Conservation (phyloP, 1,140 invertebrate genomes). For the Homarus americanus region DNA sequence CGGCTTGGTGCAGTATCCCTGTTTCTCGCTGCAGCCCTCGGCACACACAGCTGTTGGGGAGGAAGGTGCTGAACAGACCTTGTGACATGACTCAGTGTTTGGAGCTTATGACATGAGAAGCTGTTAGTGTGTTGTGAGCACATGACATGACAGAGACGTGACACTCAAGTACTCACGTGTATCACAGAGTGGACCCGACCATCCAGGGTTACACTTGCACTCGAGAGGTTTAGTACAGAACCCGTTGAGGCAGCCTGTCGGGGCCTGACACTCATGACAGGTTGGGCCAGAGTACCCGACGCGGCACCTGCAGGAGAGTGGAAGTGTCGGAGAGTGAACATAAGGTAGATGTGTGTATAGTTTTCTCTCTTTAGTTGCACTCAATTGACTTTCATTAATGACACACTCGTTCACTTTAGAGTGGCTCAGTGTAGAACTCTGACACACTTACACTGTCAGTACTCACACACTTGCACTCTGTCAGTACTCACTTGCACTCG, state of each 20-base stretch:
- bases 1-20: slow-evolving; percentile 90
- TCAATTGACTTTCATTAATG: no score
- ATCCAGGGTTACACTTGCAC: slow-evolving; percentile 77
- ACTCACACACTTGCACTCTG: neutral
- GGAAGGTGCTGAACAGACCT: no score
- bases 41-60: slow-evolving; percentile 87
- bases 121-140: neutral
- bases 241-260: slow-evolving; percentile 77
- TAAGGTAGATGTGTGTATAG: no score
- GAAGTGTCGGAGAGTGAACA: no score
- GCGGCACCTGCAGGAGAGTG: slow-evolving; percentile 82
- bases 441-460: no score
- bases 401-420: no score
- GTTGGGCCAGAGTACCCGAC: slow-evolving; percentile 89
- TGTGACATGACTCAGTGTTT: slow-evolving; percentile 81
- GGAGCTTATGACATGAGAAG: neutral
- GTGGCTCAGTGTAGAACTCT: no score
- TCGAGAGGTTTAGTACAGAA: slow-evolving; percentile 77
- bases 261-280: slow-evolving; percentile 88
- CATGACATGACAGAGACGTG: neutral
- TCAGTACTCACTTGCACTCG: slow-evolving; percentile 83
- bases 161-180: slow-evolving; percentile 83
- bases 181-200: slow-evolving; percentile 85
- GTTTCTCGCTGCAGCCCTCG: slow-evolving; percentile 87
- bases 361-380: no score